Evolutionary conservation across 2,797 vertebrate species (phyloP), one percentile per base, ranked within the genome.

Genomic region (Crocidura indochinensis): DNA sequence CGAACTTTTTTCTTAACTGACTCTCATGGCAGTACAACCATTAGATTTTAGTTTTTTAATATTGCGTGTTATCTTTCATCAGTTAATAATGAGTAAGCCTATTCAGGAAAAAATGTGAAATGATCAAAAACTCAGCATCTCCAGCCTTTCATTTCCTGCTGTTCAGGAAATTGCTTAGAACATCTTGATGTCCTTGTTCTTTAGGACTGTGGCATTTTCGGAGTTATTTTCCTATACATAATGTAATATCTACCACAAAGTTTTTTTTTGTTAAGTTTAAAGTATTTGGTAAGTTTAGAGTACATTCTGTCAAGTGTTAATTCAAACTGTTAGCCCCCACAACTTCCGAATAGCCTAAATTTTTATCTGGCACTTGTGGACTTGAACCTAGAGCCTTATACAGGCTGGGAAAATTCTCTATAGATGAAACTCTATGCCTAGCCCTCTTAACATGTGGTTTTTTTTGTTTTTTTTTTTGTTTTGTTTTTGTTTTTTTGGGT

Each of bases 71-170:
- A 98, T 98, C 98, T 97, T 91, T 95, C 79, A 98, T 98, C 98
- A 97, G 95, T 97, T 98, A 97, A 98, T 98, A 98, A 98, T 96
- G 95, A 96, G 87, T 93, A 95, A 95, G 89, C 81, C 94, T 94
- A 5, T 26, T 95, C 0, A 0, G 76, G 51, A 72, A 85, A 79
- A 90, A 80, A 95, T 94, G 95, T 91, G 72, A 95, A 92, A 95
- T 92, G 92, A 95, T 96, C 95, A 90, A 88, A 72, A 95, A 93
- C 95, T 89, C 44, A 4, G 89, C 0, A 0, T 97, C 95, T 96
- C 96, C 92, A 87, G 95, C 94, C 89, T 99, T 99, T 99, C 98
- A 99, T 99, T 99, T 99, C 99, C 99, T 99, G 98, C 95, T 92
- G 22, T 81, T 96, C 98, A 98, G 99, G 99, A 99, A 99, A 99